These are phyloP conservation scores for Atlantisia rogersi DNA, from an alignment of 2,113 vertebrate species.

Conservation along the genomic window DNA sequence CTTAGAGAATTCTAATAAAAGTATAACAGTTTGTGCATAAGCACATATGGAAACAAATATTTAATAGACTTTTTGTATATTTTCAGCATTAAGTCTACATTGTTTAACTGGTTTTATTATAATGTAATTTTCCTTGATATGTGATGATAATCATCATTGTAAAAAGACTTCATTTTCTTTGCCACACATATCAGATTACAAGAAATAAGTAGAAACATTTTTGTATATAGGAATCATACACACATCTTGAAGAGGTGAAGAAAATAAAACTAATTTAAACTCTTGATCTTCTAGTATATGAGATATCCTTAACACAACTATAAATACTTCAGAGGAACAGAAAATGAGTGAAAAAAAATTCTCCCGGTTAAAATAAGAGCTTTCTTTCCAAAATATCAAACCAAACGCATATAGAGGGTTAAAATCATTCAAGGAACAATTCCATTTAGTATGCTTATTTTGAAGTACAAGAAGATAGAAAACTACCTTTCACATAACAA, in stretches of 20 bases:
- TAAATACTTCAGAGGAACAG: neutral
- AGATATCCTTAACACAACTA: neutral
- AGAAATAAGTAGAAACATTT: neutral
- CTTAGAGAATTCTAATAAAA: neutral
- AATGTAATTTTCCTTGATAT: neutral
- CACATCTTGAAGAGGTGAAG: neutral
- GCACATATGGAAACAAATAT: neutral
- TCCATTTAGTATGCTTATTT: neutral
- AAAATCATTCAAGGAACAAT: neutral
- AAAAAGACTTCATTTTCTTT: neutral
- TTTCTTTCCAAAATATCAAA: neutral
- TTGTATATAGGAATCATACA: neutral
- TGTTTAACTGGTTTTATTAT: neutral
- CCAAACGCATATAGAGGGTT: neutral
- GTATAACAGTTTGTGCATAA: neutral
- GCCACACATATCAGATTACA: neutral
- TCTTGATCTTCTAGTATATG: neutral
- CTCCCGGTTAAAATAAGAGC: neutral
- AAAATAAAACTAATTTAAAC: neutral
- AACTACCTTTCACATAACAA: neutral
- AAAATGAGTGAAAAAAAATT: neutral
- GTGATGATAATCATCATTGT: neutral
- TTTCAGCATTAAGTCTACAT: neutral
- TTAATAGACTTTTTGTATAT: neutral
- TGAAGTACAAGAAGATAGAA: neutral